Evolutionary conservation across 2,113 vertebrate genomes (phyloP).

Genomic region (Elanoides forficatus): DNA sequence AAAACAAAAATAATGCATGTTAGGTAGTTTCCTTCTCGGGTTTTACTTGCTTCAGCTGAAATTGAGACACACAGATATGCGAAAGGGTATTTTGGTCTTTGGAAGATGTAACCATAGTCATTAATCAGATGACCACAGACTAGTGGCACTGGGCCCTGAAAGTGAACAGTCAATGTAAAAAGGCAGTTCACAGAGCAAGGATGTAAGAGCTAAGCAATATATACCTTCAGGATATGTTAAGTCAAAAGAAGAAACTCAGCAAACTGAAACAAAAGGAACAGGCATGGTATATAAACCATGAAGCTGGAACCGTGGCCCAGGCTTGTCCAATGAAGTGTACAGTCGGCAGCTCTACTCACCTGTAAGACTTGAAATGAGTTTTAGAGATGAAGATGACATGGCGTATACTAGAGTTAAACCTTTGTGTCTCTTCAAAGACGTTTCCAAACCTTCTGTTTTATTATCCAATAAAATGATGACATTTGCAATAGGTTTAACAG

Average conservation of each 20-base stretch:
- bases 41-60: background rate
- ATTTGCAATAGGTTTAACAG: constrained; percentile 29
- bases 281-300: accelerated
- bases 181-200: background rate
- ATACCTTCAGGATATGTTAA: background rate
- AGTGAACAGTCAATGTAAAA: background rate
- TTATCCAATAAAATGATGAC: constrained; percentile 18
- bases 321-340: accelerated
- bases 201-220: background rate
- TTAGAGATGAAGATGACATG: background rate
- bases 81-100: background rate
- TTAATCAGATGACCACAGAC: background rate
- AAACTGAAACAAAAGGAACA: background rate
- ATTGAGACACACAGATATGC: background rate
- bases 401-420: background rate
- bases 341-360: background rate
- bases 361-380: background rate
- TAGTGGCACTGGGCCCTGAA: background rate
- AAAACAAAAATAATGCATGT: background rate
- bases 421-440: background rate
- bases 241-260: background rate
- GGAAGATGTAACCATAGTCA: background rate
- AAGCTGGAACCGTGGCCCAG: background rate
- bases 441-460: constrained; percentile 21
- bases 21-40: background rate